These are phyloP conservation scores for Aulostomus chinensis DNA, from an alignment of 2,797 vertebrate species.

Conservation along the genomic window DNA sequence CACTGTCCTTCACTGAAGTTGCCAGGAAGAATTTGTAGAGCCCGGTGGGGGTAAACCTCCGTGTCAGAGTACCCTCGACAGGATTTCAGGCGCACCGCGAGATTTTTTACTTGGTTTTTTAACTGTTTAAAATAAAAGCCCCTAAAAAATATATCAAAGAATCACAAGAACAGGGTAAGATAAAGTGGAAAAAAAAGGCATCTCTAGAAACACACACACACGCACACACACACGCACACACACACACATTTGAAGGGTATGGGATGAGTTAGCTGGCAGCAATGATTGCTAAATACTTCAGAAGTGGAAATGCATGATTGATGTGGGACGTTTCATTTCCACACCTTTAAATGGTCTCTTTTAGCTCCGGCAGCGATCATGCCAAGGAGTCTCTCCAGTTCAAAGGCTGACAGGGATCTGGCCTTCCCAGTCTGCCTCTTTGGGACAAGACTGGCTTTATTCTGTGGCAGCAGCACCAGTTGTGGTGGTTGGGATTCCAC, in stretches of 20 bases:
- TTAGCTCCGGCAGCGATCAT: conserved; percentile 62
- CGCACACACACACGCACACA: conserved; percentile 4
- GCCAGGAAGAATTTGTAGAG: conserved; percentile 6
- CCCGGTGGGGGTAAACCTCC: background rate
- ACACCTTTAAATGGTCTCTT: conserved; percentile 76
- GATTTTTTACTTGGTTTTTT: no score
- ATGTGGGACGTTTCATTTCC: conserved; percentile 82
- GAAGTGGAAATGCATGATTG: conserved; percentile 76
- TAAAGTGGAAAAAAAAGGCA: no score
- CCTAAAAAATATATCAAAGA: no score
- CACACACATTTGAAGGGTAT: conserved; percentile 13
- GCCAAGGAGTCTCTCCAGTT: conserved; percentile 71
- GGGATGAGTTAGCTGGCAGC: conserved; percentile 34
- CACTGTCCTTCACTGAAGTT: conserved; percentile 67
- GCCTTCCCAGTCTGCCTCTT: conserved; percentile 64
- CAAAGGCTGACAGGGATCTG: conserved; percentile 70
- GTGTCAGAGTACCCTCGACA: background rate
- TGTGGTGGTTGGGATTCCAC: conserved; percentile 70
- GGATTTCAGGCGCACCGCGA: background rate
- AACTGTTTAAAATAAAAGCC: no score
- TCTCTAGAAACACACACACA: no score
- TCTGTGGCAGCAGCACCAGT: conserved; percentile 49
- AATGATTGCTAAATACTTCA: conserved; percentile 74
- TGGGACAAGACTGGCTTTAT: conserved; percentile 81
- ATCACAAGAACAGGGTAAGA: no score